Percentiles rank a stretch among this genome's conserved stretches.
Evolutionary conservation across 1,140 invertebrate species (phyloP).

Genomic region (Branchinecta lynchi): DNA sequence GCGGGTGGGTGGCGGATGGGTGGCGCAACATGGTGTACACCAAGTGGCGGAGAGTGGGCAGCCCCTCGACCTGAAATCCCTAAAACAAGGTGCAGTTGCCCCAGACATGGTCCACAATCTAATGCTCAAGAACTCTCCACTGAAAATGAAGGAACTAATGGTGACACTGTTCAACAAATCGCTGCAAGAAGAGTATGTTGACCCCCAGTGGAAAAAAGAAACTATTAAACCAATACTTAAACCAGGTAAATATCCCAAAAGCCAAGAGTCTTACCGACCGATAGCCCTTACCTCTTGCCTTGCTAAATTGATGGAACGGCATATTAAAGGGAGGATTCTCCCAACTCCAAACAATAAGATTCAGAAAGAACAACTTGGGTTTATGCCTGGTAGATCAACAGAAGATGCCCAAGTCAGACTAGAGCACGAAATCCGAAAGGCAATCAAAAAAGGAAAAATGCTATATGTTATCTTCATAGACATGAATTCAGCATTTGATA

Average conservation of each 20-base stretch:
- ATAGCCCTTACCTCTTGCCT: background rate
- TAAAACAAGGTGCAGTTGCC: too few species aligned
- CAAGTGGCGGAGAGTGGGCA: too few species aligned
- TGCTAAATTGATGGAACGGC: background rate
- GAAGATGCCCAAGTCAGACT: background rate
- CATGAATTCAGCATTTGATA: constrained; percentile 1
- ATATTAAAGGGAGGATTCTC: background rate
- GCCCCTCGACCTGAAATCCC: too few species aligned
- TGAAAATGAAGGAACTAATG: too few species aligned
- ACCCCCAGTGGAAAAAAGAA: background rate
- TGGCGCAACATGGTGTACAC: too few species aligned
- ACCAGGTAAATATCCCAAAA: background rate
- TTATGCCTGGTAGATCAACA: background rate
- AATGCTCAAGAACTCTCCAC: too few species aligned
- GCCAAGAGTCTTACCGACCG: background rate
- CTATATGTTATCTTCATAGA: background rate
- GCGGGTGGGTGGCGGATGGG: too few species aligned
- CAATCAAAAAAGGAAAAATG: background rate
- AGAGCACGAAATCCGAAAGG: background rate
- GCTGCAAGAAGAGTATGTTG: too few species aligned
- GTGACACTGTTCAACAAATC: background rate
- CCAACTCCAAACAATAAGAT: background rate
- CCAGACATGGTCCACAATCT: too few species aligned
- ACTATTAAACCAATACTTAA: background rate
- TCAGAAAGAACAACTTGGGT: background rate